Conservation (phyloP, 2,888 invertebrate genomes). For the Ptycholaimellus sp. region DNA sequence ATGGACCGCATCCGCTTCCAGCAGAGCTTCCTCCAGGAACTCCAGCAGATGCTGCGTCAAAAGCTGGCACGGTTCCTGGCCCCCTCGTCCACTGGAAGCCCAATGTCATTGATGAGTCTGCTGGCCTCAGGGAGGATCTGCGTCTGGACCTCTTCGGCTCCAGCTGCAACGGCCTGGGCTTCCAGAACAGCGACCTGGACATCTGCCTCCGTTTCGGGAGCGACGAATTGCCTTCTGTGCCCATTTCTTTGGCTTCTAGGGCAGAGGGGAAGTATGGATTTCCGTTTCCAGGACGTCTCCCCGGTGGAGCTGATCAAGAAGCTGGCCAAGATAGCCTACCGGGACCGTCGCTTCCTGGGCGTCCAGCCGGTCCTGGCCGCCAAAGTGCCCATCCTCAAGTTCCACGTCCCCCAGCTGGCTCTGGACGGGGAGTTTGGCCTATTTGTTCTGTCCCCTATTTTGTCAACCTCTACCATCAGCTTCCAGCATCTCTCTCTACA, state of each 20-base stretch:
- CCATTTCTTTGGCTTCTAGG: not conserved
- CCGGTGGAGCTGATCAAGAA: constrained; percentile 7
- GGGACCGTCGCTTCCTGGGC: not conserved
- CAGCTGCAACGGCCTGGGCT: constrained; percentile 38
- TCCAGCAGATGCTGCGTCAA: not conserved
- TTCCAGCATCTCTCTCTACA: constrained; percentile 35
- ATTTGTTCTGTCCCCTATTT: not conserved
- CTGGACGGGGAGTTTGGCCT: constrained; percentile 36
- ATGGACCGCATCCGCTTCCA: too few species aligned
- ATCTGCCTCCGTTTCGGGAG: constrained; percentile 35
- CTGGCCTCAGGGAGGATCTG: not conserved
- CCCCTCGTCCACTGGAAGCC: too few species aligned
- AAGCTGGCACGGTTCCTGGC: too few species aligned
- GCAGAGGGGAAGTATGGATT: not conserved
- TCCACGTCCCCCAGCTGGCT: constrained; percentile 26
- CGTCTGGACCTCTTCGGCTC: constrained; percentile 36
- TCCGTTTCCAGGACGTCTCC: not conserved
- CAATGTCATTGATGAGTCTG: too few species aligned
- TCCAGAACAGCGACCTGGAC: constrained; percentile 36
- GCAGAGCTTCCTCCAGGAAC: not conserved
- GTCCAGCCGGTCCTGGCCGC: constrained; percentile 20
- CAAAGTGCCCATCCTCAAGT: constrained; percentile 41
- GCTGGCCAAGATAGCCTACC: constrained; percentile 2
- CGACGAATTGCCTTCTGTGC: constrained; percentile 13
- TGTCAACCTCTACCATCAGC: too few species aligned